Conservation (phyloP, 2,797 vertebrate species). For the Epinephelus awoara region DNA sequence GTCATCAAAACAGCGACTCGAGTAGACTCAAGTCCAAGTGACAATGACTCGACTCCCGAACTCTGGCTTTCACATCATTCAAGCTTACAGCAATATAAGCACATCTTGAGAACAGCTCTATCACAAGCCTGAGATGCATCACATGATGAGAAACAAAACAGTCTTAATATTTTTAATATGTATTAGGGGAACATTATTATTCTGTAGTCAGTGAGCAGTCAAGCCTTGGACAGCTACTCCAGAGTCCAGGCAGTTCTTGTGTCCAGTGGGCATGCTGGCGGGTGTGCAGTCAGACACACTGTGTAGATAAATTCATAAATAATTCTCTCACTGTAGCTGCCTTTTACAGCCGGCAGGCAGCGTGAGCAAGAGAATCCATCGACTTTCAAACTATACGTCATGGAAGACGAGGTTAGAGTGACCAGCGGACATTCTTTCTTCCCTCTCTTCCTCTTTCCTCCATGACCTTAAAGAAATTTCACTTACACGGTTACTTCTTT, state of each 20-base stretch:
- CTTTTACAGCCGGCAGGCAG: conserved; percentile 53
- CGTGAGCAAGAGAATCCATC: conserved; percentile 50
- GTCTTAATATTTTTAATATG: conserved; percentile 1
- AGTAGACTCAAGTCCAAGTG: too few relatives aligned
- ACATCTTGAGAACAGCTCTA: background rate
- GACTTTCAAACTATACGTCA: conserved; percentile 53
- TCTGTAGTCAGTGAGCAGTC: conserved; percentile 27
- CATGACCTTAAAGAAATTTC: conserved; percentile 28
- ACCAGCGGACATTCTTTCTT: conserved; percentile 1
- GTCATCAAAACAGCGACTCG: too few relatives aligned
- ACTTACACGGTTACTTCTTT: conserved; percentile 8
- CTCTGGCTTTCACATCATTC: background rate
- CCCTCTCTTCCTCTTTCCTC: background rate
- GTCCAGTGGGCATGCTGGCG: conserved; percentile 35
- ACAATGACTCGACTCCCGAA: too few relatives aligned
- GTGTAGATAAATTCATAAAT: conserved; percentile 72
- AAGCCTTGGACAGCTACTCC: conserved; percentile 36
- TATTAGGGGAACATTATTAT: conserved; percentile 32
- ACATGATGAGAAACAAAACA: conserved; percentile 16
- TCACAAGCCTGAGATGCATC: background rate
- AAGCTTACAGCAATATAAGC: background rate
- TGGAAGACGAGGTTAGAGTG: conserved; percentile 12
- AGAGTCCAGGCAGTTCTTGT: conserved; percentile 40
- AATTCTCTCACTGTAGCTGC: conserved; percentile 59
- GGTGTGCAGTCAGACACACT: conserved; percentile 49